Conservation (phyloP, 92 coral and sea anemone genomes). For the Scolanthus callimorphus region DNA sequence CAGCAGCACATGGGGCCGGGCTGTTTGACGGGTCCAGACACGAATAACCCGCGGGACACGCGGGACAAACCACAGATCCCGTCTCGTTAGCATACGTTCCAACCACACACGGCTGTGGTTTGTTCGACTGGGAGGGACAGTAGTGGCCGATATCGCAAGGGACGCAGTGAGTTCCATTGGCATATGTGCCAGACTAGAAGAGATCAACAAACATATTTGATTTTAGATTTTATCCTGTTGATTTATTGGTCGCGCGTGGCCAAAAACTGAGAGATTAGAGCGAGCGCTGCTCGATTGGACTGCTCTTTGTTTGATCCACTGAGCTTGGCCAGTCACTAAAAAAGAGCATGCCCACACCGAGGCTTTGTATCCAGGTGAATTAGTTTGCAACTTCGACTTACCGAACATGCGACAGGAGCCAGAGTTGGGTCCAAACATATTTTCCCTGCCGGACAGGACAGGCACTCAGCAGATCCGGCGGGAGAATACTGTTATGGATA, state of each 20-base stretch:
- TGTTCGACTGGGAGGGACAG: constrained; percentile 77
- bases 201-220: background rate
- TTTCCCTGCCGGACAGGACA: constrained; percentile 84
- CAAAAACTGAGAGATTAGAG: background rate
- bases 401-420: constrained; percentile 69
- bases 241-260: no score
- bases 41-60: constrained; percentile 84
- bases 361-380: no score
- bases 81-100: constrained; percentile 77
- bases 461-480: constrained; percentile 78
- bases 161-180: constrained; percentile 89
- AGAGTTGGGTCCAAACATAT: constrained; percentile 70
- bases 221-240: background rate
- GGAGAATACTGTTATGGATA: constrained; percentile 80
- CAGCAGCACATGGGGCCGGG: constrained; percentile 68
- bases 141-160: constrained; percentile 77
- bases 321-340: no score
- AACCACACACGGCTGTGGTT: constrained; percentile 77
- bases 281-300: background rate
- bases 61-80: constrained; percentile 71
- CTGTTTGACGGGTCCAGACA: constrained; percentile 70
- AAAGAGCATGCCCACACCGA: no score
- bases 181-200: constrained; percentile 83
- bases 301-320: no score
- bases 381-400: no score